A percentile compares a stretch with the other conserved stretches of the same genome.
Conservation (phyloP, 2,888 invertebrate species). For the Phragmatobia fuliginosa region DNA sequence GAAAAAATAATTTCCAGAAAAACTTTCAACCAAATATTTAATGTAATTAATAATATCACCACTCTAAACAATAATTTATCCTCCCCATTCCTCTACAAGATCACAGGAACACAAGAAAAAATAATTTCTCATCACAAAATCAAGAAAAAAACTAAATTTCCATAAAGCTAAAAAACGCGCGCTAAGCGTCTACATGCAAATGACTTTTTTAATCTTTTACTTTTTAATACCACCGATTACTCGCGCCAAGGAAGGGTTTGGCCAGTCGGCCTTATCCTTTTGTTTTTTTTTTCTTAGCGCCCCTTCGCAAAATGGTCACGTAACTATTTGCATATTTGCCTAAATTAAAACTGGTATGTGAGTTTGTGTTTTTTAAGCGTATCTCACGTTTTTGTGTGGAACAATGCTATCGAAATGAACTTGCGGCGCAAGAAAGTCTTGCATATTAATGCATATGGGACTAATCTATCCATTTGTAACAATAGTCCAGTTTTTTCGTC, state of each 20-base stretch:
- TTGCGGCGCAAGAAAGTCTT: constrained; percentile 66
- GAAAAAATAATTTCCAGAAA: neutral
- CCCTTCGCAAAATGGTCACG: constrained; percentile 85
- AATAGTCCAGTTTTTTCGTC: constrained; percentile 62
- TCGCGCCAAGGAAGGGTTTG: constrained; percentile 78
- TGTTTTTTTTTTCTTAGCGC: constrained; percentile 77
- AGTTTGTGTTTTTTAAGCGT: constrained; percentile 72
- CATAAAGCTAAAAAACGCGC: constrained; percentile 71
- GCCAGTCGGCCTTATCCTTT: constrained; percentile 70
- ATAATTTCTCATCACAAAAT: constrained; percentile 74
- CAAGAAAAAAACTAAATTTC: constrained; percentile 55
- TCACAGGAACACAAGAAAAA: constrained; percentile 77
- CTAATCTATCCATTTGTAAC: constrained; percentile 56
- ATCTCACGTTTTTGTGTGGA: constrained; percentile 81
- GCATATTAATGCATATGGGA: constrained; percentile 71
- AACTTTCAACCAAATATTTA: neutral
- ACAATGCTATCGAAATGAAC: constrained; percentile 72
- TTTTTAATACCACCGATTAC: constrained; percentile 77
- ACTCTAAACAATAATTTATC: constrained; percentile 29
- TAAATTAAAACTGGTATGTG: constrained; percentile 77
- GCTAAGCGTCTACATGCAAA: constrained; percentile 77
- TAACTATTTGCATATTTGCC: constrained; percentile 82
- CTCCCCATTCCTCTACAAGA: constrained; percentile 34
- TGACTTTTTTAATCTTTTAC: constrained; percentile 75
- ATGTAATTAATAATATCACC: constrained; percentile 1